Evolutionary conservation across 2,888 invertebrate species (phyloP).

Genomic region (Athetis lepigone): DNA sequence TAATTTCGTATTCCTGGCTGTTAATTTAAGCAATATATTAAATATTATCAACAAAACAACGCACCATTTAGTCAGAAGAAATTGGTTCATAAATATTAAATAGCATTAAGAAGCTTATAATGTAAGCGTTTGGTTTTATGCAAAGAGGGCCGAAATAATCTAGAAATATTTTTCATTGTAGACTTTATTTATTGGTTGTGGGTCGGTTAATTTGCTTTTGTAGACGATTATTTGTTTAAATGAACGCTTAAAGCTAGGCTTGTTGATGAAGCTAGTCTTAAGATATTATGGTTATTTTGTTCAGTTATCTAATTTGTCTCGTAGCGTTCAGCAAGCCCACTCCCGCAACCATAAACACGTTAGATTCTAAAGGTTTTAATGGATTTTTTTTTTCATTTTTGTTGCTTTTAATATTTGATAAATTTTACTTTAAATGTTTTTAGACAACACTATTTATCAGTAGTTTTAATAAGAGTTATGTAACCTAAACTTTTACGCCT

Average conservation of each 20-base stretch:
- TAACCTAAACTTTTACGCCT: no score
- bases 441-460: no score
- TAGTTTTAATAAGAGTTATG: no score
- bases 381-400: no score
- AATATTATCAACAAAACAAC: conserved; percentile 73
- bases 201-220: conserved; percentile 43
- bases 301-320: conserved; percentile 1
- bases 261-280: conserved; percentile 15
- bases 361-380: no score
- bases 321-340: not conserved
- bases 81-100: conserved; percentile 81
- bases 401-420: no score
- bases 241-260: conserved; percentile 14
- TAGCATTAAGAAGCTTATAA: conserved; percentile 71
- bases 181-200: conserved; percentile 43
- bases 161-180: conserved; percentile 62
- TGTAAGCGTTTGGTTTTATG: conserved; percentile 72
- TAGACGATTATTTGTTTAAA: conserved; percentile 40
- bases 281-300: conserved; percentile 23
- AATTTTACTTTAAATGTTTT: no score
- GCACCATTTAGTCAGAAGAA: conserved; percentile 71
- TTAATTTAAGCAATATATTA: conserved; percentile 72
- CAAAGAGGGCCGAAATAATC: conserved; percentile 69
- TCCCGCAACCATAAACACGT: no score
- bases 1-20: conserved; percentile 60